A percentile compares a stretch with the other conserved stretches of the same genome.
Evolutionary conservation across 37 sponge, comb jelly and placozoan genomes (phyloP).

Genomic region (Hexactinellida sp.): DNA sequence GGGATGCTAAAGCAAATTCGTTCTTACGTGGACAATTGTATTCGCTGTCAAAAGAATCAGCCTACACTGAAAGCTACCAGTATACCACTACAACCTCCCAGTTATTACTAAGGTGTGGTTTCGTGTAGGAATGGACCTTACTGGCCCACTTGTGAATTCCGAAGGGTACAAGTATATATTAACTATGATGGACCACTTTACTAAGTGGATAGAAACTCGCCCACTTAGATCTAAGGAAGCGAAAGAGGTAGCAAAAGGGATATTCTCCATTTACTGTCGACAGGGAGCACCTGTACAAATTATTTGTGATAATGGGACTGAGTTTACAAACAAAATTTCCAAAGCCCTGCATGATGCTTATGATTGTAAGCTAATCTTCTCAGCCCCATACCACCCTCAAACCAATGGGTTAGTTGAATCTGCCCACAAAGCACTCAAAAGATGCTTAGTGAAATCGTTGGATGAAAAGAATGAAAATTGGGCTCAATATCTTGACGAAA

Average conservation of each 20-base stretch:
- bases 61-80: not conserved
- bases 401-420: too few relatives aligned
- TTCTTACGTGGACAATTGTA: not conserved
- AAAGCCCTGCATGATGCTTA: not conserved
- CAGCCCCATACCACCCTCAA: too few relatives aligned
- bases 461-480: not conserved
- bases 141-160: not conserved
- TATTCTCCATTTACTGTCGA: not conserved
- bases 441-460: not conserved
- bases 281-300: not conserved
- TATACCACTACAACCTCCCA: not conserved
- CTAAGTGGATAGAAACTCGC: not conserved
- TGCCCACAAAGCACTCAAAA: too few relatives aligned
- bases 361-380: not conserved
- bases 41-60: not conserved
- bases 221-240: not conserved
- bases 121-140: not conserved
- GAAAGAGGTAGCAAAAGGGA: not conserved
- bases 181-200: not conserved
- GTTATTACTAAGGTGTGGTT: not conserved
- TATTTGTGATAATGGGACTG: not conserved
- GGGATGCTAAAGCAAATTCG: not conserved
- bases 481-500: not conserved
- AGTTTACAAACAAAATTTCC: not conserved
- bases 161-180: too few relatives aligned